Evolutionary conservation across 2,888 invertebrate genomes (phyloP), one percentile per base, ranked within the genome.

Genomic region (Yponomeuta evonymella): DNA sequence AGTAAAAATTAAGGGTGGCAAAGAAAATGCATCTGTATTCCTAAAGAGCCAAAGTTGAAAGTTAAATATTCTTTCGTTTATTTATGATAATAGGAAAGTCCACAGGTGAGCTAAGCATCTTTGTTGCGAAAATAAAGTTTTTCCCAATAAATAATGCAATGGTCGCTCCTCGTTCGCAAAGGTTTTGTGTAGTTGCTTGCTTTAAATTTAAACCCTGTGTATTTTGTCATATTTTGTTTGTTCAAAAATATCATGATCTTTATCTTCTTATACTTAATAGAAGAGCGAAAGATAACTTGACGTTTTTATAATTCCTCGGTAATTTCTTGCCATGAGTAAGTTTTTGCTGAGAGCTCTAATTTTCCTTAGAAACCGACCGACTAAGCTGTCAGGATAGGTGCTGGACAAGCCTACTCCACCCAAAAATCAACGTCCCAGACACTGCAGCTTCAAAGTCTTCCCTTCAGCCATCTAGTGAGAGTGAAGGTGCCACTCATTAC

Each of bases 101-200:
- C 85, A 82, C 89, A 88, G 89, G 88, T 88, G 89, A 87, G 79
- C 79, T 77, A 75, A 83, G 79, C 89, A 86, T 85, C 85, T 88
- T 87, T 89, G 85, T 87, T 86, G 84, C 82, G 86, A 84, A 87
- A 88, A 88, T 84, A 87, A 88, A 89, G 86, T 87, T 89, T 88
- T 88, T 83, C 83, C 85, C 87, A 89, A 90, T 90, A 90, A 90
- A 90, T 90, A 90, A 90, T 90, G 89, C 89, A 90, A 83, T 83
- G 76, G 76, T n/a, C 33, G 75, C 75, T 71, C 70, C 64, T 43
- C 43, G 70, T 73, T 69, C 68, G 67, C 72, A 68, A 71, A 70
- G 70, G 63, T 70, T 70, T 48, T 67, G 33, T 63, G 68, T n/a
- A 58, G 51, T 58, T 58, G 71, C 70, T 79, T 67, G 73, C 64